Evolutionary conservation across 2,113 vertebrate genomes (phyloP), one percentile per base, ranked within the genome.

Genomic region (Daboia siamensis): DNA sequence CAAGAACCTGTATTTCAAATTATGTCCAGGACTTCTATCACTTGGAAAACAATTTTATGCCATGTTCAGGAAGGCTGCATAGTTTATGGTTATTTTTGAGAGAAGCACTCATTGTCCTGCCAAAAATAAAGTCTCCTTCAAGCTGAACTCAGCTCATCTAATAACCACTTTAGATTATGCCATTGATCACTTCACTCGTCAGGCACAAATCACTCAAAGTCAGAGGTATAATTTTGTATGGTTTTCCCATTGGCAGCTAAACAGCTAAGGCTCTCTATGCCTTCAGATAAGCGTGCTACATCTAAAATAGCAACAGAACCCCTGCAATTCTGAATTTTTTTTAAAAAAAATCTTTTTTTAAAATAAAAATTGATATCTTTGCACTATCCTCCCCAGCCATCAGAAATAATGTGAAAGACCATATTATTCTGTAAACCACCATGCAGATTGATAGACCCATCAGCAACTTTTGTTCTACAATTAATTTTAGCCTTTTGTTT

Each of bases 401-500:
- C 74, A 80, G 74, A 39, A 80, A 44, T 80, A 80, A 80, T 9
- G 17, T 80, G 74, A 21, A 33, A 80, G 33, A 80, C 33, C 33
- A 20, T 80, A 80, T 80, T 9, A 80, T 7, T 44, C 74, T 20
- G 33, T 80, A 39, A 80, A 80, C 17, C 33, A 80, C 33, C 7
- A 21, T 80, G 33, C 17, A 44, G 74, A 80, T 80, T 80, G 69
- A 80, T 39, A 3, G 15, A 80, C 69, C 3, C 2, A 21, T 80
- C 33, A 39, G 39, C 33, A 80, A 39, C 33, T 80, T 80, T 44
- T 80, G 33, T 80, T 80, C 33, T 59, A 88, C 20, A 59, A 26
- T 88, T 21, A 57, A 44, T 59, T 26, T 59, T 59, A 88, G 21
- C 55, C 10, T 92, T 91, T 46, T 93, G 7, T 92, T 95, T 91